Evolutionary conservation across 1,140 invertebrate genomes (phyloP), one percentile per base, ranked within the genome.

Genomic region (Tetramorium simillimum): DNA sequence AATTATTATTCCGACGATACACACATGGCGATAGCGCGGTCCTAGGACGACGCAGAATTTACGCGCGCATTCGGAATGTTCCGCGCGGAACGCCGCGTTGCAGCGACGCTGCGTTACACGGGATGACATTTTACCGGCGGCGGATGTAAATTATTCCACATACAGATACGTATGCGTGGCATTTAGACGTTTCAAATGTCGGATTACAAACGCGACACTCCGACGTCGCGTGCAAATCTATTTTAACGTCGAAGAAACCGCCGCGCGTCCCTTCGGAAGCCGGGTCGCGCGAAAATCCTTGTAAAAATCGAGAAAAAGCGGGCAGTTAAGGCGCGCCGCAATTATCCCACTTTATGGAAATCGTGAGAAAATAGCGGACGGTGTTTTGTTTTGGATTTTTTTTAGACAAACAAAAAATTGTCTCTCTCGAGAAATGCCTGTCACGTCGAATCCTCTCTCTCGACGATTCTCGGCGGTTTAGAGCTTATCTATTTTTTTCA

Each of bases 121-220:
- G n/a, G 12, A 69, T 73, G 80, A 82, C 80, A 24, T 82, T 82
- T 82, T 73, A 73, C 67, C 40, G 28, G 67, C 51, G 80, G 67
- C 51, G 80, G 67, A 40, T 82, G 80, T 82, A 82, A 82, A 82
- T 82, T 82, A 82, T 82, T 82, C 80, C 67, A 37, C 70, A 33
- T 82, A 33, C 80, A 24, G 51, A 72, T 82, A 82, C 49, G 43
- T 51, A 58, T 51, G 67, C 18, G 67, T 82, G 80, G 80, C 67
- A 82, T 72, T 82, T 82, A 82, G 80, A 82, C 37, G 51, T 82
- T 73, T 60, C 80, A 72, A 73, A 72, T 18, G 78, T 82, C 78
- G 67, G 37, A 40, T 73, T 53, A 58, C 51, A 33, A 73, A 53
- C 21, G 63, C 63, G 77, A 82, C 78, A 28, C 24, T 18, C 65